A percentile compares a stretch with the other conserved stretches of the same genome.
These are phyloP conservation scores for Pampus argenteus DNA, from an alignment of 2,797 vertebrate species.

Conservation along the genomic window DNA sequence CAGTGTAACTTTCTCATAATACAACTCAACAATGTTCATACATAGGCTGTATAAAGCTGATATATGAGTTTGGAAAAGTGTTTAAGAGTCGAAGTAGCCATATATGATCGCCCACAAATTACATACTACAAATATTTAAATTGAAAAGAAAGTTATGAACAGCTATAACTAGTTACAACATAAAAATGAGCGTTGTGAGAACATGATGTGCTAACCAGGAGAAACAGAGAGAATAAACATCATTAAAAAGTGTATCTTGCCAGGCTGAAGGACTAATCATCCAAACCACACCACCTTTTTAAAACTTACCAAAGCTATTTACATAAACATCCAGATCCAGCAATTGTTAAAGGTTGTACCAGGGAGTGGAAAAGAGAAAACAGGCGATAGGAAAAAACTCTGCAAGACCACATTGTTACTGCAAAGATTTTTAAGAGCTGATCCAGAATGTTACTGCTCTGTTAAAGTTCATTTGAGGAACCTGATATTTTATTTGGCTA, in stretches of 20 bases:
- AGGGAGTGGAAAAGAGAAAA: conserved; percentile 64
- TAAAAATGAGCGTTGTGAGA: conserved; percentile 17
- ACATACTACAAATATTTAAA: neutral
- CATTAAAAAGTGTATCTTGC: conserved; percentile 57
- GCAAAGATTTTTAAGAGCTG: conserved; percentile 66
- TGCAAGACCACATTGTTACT: conserved; percentile 71
- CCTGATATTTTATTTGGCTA: conserved; percentile 81
- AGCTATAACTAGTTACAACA: conserved; percentile 2
- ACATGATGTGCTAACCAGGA: conserved; percentile 35
- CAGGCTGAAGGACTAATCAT: conserved; percentile 57
- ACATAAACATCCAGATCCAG: conserved; percentile 72
- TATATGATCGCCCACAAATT: conserved; percentile 7
- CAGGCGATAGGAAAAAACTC: conserved; percentile 57
- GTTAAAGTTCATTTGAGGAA: conserved; percentile 82
- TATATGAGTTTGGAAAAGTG: conserved; percentile 41
- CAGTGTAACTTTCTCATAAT: conserved; percentile 29
- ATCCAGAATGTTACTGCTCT: conserved; percentile 77
- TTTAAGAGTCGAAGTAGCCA: conserved; percentile 38
- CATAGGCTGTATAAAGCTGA: conserved; percentile 41
- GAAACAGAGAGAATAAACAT: conserved; percentile 55
- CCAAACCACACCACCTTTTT: conserved; percentile 51
- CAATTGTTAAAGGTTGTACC: conserved; percentile 60
- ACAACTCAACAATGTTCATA: conserved; percentile 62
- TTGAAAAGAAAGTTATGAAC: neutral
- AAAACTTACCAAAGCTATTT: conserved; percentile 68